A percentile compares a stretch with the other conserved stretches of the same genome.
These are phyloP conservation scores for Trigoniulus corallinus DNA, from an alignment of 1,140 invertebrate genomes.

Conservation along the genomic window DNA sequence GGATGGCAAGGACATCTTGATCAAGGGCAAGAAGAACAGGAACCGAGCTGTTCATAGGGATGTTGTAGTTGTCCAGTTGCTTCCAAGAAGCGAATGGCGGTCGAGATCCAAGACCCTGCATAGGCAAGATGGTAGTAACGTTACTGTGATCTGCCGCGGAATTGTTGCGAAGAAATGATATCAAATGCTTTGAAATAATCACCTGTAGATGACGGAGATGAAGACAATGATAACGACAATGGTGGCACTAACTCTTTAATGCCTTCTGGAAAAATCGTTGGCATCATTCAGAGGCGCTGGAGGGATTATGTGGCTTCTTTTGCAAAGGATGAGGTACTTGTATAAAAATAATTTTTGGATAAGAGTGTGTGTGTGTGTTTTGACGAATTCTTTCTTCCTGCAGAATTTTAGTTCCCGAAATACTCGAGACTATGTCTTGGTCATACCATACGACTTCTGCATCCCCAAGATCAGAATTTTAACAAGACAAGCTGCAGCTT, in stretches of 20 bases:
- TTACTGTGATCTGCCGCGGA: neutral
- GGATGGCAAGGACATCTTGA: constrained; percentile 23
- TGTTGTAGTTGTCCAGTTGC: constrained; percentile 26
- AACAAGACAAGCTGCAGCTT: constrained; percentile 23
- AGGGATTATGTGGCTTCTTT: constrained; percentile 28
- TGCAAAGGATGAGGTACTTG: constrained; percentile 18
- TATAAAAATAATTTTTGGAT: neutral
- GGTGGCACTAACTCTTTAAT: constrained; percentile 2
- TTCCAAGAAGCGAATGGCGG: constrained; percentile 22
- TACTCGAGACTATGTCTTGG: constrained; percentile 18
- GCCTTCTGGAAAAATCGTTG: constrained; percentile 28
- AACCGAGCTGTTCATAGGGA: constrained; percentile 33
- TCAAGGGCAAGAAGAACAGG: constrained; percentile 21
- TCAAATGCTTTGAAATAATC: neutral
- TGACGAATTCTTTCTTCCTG: neutral
- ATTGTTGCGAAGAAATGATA: too few species aligned
- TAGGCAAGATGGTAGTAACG: neutral
- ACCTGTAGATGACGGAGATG: neutral
- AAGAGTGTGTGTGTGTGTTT: constrained; percentile 1
- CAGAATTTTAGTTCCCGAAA: neutral
- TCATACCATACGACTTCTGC: constrained; percentile 27
- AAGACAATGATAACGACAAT: neutral
- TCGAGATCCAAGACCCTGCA: constrained; percentile 9
- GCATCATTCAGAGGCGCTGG: constrained; percentile 32
- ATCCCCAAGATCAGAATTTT: constrained; percentile 32